A percentile compares a stretch with the other conserved stretches of the same genome.
Conservation (phyloP, 1,140 invertebrate species). For the Chrysomallon squamiferum region DNA sequence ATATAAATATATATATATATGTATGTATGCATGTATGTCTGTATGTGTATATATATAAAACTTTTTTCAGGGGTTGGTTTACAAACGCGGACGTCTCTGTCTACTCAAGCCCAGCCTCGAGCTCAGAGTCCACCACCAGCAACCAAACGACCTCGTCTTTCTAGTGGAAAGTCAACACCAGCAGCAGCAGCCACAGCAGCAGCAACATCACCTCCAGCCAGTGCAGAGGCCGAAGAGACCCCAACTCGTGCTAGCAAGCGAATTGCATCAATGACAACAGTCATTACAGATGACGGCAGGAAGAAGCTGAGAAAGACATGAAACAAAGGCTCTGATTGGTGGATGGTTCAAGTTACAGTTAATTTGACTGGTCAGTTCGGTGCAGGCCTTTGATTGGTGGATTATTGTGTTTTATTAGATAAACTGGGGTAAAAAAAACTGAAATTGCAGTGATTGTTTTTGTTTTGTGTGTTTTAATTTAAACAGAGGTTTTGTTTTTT, state of each 20-base stretch:
- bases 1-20: too few species aligned
- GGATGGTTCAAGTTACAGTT: too few species aligned
- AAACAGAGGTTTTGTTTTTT: too few species aligned
- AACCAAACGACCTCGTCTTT: neutral
- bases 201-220: neutral
- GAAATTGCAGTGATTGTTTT: too few species aligned
- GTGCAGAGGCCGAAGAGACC: conserved; percentile 15
- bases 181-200: neutral
- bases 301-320: conserved; percentile 42
- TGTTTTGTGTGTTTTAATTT: too few species aligned
- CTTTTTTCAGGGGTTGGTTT: conserved; percentile 5
- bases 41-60: too few species aligned
- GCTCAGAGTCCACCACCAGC: neutral
- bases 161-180: neutral
- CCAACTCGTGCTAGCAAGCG: conserved; percentile 43
- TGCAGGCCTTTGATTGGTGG: too few species aligned
- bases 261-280: conserved; percentile 50
- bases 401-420: neutral
- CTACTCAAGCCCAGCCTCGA: neutral
- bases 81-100: neutral
- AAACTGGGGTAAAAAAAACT: too few species aligned
- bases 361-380: too few species aligned
- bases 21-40: too few species aligned
- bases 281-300: conserved; percentile 37
- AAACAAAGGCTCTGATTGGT: neutral